These are phyloP conservation scores for Bos javanicus DNA, from an alignment of 2,113 vertebrate species.

Conservation along the genomic window DNA sequence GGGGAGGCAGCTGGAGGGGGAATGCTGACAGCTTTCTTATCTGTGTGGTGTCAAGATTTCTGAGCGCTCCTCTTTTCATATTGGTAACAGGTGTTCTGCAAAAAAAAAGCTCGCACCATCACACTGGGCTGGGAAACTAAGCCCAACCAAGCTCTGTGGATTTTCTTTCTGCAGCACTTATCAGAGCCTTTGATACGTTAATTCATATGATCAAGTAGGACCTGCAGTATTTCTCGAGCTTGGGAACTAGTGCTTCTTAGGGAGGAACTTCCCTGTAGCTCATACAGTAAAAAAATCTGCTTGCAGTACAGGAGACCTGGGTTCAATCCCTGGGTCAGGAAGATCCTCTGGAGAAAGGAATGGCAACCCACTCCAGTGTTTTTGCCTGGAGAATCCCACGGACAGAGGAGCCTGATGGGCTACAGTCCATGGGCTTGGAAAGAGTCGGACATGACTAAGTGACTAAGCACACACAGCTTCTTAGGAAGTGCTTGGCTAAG, in stretches of 20 bases:
- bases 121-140: not conserved
- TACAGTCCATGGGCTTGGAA: not conserved
- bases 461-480: not conserved
- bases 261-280: not conserved
- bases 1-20: not conserved
- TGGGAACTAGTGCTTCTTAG: not conserved
- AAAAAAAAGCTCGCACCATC: not conserved
- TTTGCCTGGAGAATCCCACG: not conserved
- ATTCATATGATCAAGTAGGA: not conserved
- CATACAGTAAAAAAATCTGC: not conserved
- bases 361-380: not conserved
- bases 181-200: not conserved
- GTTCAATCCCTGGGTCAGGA: not conserved
- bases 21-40: not conserved
- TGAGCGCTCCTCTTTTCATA: not conserved
- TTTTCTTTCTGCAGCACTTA: not conserved
- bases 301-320: not conserved
- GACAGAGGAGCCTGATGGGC: not conserved
- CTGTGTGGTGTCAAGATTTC: not conserved
- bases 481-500: not conserved
- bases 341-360: not conserved
- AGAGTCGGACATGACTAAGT: not conserved
- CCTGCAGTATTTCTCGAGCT: not conserved
- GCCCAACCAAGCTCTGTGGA: not conserved
- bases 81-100: not conserved